Conservation (phyloP, 2,113 vertebrate species). For the Ammodytes marinus region DNA sequence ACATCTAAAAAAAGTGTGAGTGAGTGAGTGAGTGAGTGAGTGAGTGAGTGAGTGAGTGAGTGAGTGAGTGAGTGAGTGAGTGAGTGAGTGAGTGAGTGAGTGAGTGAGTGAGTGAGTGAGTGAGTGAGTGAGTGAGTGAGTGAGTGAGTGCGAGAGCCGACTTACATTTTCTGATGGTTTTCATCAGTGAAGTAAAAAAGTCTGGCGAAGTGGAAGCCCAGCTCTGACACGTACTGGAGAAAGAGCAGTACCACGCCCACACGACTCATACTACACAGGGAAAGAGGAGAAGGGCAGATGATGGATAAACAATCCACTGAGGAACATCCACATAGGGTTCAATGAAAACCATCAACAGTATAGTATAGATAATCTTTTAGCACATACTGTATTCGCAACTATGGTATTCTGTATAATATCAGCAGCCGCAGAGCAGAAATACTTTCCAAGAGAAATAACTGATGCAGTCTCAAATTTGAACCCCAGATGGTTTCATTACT, state of each 20-base stretch:
- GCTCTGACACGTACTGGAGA: conserved; percentile 93
- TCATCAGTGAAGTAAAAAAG: conserved; percentile 95
- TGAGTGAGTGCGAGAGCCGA: neutral
- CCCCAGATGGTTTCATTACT: neutral
- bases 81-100: no score
- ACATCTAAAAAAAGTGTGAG: no score
- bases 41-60: no score
- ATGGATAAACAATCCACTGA: neutral
- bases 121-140: no score
- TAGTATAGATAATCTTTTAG: neutral
- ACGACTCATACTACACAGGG: conserved; percentile 88
- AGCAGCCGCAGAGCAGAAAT: neutral
- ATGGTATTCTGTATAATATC: neutral
- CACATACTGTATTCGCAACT: no score
- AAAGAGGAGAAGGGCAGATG: neutral
- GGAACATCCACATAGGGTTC: neutral
- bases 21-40: no score
- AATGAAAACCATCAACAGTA: neutral
- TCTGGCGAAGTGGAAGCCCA: conserved; percentile 92
- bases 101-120: no score
- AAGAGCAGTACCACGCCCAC: conserved; percentile 93
- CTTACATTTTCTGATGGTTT: conserved; percentile 96
- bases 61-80: no score
- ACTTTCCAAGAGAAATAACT: neutral
- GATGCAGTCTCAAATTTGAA: neutral